Base-by-base conservation (phyloP, 2,113 vertebrate genomes). In the Balaenoptera acutorostrata region DNA sequence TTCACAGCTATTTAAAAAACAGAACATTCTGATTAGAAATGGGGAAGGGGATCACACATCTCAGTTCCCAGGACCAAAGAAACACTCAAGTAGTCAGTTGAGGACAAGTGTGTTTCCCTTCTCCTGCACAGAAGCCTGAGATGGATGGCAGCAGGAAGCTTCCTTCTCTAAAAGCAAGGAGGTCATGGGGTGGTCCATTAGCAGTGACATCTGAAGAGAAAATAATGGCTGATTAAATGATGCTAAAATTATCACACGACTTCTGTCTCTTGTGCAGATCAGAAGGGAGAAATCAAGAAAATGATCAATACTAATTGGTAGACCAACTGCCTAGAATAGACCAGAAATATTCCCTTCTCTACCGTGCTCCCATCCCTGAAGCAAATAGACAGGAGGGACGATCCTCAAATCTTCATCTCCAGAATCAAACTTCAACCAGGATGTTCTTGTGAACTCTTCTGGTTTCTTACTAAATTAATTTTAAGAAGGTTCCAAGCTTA, bases 401-500 rank as follows among this genome's bases (percentile, higher is more conserved):
- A 46, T 39, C 55, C 69, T 55, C 31, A 46, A 25, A 9, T n/a
- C 78, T 95, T 91, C 81, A 46, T 55, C 64, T 77, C 21, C 82
- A 91, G 81, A 95, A 81, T 80, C 41, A 88, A 88, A 82, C 52
- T 33, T 91, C n/a, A 88, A 39, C 36, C 39, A 95, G 36, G 80
- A 75, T 36, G 25, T 69, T 82, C 61, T 83, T 68, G 27, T 39
- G 59, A 69, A 88, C 36, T 39, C 52, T 52, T 85, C 41, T 57
- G 55, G 49, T 49, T 94, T 81, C 69, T 68, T 71, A 90, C 33
- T 77, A 93, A 94, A 72, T 86, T 93, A 93, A 72, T 83, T 90
- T 59, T 72, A 68, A 93, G 75, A 94, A 87, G 31, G 4, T 11
- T 71, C 29, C 39, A 93, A 77, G 23, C 29, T 92, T 91, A 86